phyloP scores from a whole-genome alignment of 2,888 invertebrate species.

The Spilosoma lubricipeda region DNA sequence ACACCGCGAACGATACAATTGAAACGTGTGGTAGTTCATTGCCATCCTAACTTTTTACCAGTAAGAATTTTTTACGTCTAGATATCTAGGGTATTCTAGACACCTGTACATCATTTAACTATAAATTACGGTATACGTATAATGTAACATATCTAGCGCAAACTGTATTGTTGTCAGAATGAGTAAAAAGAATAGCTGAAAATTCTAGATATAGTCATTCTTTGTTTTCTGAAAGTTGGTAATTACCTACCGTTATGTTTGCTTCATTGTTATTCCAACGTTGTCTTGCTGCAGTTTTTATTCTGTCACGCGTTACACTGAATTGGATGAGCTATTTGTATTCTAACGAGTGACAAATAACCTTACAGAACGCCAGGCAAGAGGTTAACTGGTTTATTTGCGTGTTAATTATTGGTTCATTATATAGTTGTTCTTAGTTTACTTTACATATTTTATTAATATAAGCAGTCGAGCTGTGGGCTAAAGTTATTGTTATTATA shows the following conservation, averaged over 20 bases:
- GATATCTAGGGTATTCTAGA: background rate
- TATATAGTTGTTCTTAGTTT: background rate
- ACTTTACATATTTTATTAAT: too few species aligned
- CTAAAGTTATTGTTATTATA: too few species aligned
- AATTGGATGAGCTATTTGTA: conserved; percentile 37
- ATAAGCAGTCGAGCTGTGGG: too few species aligned
- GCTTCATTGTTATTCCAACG: conserved; percentile 29
- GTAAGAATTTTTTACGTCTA: background rate
- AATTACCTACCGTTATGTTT: conserved; percentile 40
- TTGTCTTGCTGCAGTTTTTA: conserved; percentile 43
- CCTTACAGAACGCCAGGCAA: conserved; percentile 41
- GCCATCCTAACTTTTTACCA: background rate
- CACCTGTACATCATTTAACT: background rate
- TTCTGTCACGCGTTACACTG: conserved; percentile 36
- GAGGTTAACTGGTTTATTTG: conserved; percentile 24
- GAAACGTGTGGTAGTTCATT: background rate
- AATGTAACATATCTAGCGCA: background rate
- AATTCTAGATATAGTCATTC: conserved; percentile 49
- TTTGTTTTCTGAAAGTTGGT: conserved; percentile 45
- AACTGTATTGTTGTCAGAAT: conserved; percentile 19
- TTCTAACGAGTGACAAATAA: conserved; percentile 35
- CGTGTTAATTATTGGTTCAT: background rate
- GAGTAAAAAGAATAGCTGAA: conserved; percentile 31
- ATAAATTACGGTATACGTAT: background rate
- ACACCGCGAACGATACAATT: background rate